phyloP scores from a whole-genome alignment of 2,797 vertebrate genomes.

The Labroides dimidiatus region DNA sequence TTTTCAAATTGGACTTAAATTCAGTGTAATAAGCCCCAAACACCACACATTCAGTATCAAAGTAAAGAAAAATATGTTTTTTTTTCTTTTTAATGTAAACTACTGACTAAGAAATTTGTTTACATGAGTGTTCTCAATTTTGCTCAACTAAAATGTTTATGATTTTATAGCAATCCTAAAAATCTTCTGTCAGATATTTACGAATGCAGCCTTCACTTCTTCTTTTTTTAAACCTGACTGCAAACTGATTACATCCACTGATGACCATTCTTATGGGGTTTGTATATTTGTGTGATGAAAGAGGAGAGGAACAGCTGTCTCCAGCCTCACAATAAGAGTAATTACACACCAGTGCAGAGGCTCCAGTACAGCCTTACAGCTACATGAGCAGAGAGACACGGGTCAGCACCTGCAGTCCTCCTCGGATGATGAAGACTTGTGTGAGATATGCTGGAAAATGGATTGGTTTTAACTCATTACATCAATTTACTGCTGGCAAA shows the following conservation, averaged over 20 bases:
- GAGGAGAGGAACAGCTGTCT: constrained; percentile 75
- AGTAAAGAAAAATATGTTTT: too few relatives aligned
- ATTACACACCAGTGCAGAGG: constrained; percentile 65
- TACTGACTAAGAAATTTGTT: too few relatives aligned
- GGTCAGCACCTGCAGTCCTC: constrained; percentile 60
- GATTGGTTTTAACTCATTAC: constrained; percentile 30
- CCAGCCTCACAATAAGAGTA: constrained; percentile 70
- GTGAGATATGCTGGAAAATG: constrained; percentile 25
- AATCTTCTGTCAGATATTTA: too few relatives aligned
- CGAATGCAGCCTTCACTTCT: constrained; percentile 12
- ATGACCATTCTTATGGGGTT: constrained; percentile 53
- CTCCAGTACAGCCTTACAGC: constrained; percentile 38
- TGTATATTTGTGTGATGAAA: constrained; percentile 67
- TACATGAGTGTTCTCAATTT: too few relatives aligned
- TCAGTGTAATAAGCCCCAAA: too few relatives aligned
- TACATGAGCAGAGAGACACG: constrained; percentile 16
- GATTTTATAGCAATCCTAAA: too few relatives aligned
- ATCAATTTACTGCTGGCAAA: constrained; percentile 13
- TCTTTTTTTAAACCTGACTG: constrained; percentile 35
- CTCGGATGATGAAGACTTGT: constrained; percentile 25
- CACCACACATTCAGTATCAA: too few relatives aligned
- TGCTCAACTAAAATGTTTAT: too few relatives aligned
- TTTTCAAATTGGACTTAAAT: too few relatives aligned
- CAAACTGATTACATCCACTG: constrained; percentile 43
- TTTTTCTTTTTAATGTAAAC: too few relatives aligned